phyloP scores from a whole-genome alignment of 1,140 invertebrate genomes.

The Heliothis subflexa region DNA sequence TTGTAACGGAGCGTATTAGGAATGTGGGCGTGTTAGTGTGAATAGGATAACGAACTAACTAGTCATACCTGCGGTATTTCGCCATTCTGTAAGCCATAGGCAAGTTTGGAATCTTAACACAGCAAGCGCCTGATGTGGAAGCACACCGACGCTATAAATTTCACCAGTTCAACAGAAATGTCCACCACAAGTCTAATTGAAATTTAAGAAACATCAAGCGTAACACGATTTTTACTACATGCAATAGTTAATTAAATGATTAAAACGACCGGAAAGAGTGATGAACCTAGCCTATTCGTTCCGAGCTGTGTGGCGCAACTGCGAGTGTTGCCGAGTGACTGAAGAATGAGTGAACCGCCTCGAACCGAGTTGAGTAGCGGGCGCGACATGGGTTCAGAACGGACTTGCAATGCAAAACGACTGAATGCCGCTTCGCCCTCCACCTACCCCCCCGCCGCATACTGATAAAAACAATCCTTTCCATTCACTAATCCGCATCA shows the following conservation, averaged over 20 bases:
- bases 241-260: constrained; percentile 1
- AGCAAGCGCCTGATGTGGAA: constrained; percentile 51
- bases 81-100: constrained; percentile 70
- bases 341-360: constrained; percentile 56
- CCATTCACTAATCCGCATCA: constrained; percentile 64
- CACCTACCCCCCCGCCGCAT: constrained; percentile 51
- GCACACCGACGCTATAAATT: constrained; percentile 49
- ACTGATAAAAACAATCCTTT: constrained; percentile 71
- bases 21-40: constrained; percentile 42
- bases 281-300: constrained; percentile 53
- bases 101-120: constrained; percentile 57
- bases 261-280: constrained; percentile 43
- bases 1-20: neutral
- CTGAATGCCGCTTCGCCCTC: constrained; percentile 38
- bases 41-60: constrained; percentile 13
- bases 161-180: constrained; percentile 43
- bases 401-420: constrained; percentile 66
- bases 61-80: constrained; percentile 78
- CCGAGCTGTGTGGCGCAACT: constrained; percentile 69
- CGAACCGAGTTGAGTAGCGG: constrained; percentile 57
- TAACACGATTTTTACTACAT: constrained; percentile 7
- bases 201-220: constrained; percentile 49
- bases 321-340: constrained; percentile 78
- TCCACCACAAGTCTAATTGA: constrained; percentile 8
- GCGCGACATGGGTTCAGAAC: constrained; percentile 59